Conservation (phyloP, 2,113 vertebrate species). For the Rana temporaria region DNA sequence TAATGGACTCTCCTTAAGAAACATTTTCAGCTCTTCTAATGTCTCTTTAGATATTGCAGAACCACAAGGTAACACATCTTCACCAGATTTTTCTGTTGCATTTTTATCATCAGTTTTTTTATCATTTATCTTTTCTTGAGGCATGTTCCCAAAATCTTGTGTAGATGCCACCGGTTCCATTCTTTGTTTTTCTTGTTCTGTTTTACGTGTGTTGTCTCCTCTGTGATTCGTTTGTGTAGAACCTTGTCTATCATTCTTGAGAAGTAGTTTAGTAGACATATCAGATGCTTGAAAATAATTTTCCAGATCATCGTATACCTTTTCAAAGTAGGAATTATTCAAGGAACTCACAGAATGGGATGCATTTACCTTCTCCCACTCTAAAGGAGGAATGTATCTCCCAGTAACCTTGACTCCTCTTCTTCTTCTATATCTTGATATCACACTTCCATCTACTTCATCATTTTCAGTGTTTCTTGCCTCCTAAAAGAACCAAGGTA, state of each 20-base stretch:
- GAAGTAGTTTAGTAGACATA: conserved; percentile 54
- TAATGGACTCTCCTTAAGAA: conserved; percentile 72
- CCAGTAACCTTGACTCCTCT: conserved; percentile 75
- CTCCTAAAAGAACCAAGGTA: conserved; percentile 70
- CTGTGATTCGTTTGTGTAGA: background rate
- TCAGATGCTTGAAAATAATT: conserved; percentile 60
- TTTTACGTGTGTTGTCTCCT: conserved; percentile 53
- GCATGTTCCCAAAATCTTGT: background rate
- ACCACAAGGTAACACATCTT: background rate
- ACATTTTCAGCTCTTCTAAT: conserved; percentile 76
- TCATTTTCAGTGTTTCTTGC: conserved; percentile 70
- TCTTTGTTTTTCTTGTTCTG: conserved; percentile 2
- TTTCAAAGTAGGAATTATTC: conserved; percentile 58
- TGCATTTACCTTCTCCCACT: conserved; percentile 69
- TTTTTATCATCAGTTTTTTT: background rate
- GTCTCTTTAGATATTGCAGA: conserved; percentile 70
- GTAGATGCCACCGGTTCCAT: conserved; percentile 11
- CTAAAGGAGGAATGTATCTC: conserved; percentile 62
- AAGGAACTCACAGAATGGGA: conserved; percentile 61
- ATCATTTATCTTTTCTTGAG: background rate
- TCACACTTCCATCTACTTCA: conserved; percentile 78
- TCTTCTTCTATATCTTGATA: conserved; percentile 75
- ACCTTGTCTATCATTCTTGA: conserved; percentile 4
- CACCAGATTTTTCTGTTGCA: rapidly evolving
- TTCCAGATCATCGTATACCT: conserved; percentile 55